Evolutionary conservation across 2,113 vertebrate species (phyloP).

Genomic region (Suncus etruscus): DNA sequence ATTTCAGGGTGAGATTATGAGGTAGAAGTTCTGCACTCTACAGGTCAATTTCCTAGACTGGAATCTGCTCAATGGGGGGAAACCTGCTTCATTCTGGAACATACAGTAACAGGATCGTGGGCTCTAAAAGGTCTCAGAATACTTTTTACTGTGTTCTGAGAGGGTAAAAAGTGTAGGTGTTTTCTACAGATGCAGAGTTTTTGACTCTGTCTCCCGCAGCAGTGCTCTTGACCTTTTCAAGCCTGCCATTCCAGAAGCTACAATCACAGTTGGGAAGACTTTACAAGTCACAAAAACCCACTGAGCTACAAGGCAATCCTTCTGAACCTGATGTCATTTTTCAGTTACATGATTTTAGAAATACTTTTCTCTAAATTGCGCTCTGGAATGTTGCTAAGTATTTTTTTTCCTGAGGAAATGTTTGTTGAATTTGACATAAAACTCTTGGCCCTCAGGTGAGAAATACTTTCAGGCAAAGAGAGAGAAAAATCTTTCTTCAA

Average conservation of each 20-base stretch:
- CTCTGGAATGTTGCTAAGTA: neutral
- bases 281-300: no score
- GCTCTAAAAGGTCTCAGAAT: fast-evolving
- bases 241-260: no score
- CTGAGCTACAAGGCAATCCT: no score
- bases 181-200: neutral
- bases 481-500: no score
- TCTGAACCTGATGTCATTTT: no score
- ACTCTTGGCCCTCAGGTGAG: neutral
- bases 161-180: no score
- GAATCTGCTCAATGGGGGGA: no score
- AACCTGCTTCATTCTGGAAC: no score
- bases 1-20: neutral
- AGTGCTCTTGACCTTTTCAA: no score
- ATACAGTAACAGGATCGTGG: neutral
- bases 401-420: neutral
- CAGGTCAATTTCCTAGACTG: no score
- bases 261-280: no score
- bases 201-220: neutral
- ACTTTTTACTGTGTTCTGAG: neutral
- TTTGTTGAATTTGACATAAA: neutral
- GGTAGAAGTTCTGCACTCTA: neutral
- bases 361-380: neutral
- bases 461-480: neutral
- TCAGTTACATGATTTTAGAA: no score